A percentile compares a stretch with the other conserved stretches of the same genome.
Evolutionary conservation across 2,888 invertebrate species (phyloP).

Genomic region (Notodonta ziczac): DNA sequence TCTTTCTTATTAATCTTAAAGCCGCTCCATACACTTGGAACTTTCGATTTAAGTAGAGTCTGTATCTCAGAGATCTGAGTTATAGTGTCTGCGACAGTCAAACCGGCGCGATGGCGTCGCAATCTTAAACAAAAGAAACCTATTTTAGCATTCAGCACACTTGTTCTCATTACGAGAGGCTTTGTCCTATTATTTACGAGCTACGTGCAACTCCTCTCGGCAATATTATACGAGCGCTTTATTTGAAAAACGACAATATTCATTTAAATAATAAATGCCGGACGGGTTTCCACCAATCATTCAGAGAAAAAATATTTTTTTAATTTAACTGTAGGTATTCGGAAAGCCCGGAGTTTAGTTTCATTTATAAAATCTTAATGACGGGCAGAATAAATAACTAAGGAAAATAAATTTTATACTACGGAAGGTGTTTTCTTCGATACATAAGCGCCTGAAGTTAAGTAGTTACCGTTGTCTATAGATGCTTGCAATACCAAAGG

Average conservation of each 20-base stretch:
- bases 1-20: constrained; percentile 2
- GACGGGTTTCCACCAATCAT: neutral
- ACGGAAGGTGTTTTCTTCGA: too few species aligned
- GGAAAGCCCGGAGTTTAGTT: neutral
- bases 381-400: neutral
- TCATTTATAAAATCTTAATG: neutral
- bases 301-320: neutral
- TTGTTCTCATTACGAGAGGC: constrained; percentile 49
- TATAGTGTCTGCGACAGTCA: constrained; percentile 27
- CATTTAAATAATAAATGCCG: constrained; percentile 19
- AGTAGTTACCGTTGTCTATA: too few species aligned
- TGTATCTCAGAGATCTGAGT: constrained; percentile 14
- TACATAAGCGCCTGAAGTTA: too few species aligned
- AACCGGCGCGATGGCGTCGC: constrained; percentile 21
- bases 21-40: constrained; percentile 15
- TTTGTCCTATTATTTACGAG: constrained; percentile 51
- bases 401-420: too few species aligned
- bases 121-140: constrained; percentile 39
- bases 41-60: constrained; percentile 26
- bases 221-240: constrained; percentile 25
- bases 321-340: neutral
- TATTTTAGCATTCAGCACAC: constrained; percentile 51
- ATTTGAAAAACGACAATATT: constrained; percentile 23
- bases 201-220: constrained; percentile 43
- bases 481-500: too few species aligned